A percentile compares a stretch with the other conserved stretches of the same genome.
These are phyloP conservation scores for Pygocentrus nattereri DNA, from an alignment of 2,797 vertebrate species.

Conservation along the genomic window DNA sequence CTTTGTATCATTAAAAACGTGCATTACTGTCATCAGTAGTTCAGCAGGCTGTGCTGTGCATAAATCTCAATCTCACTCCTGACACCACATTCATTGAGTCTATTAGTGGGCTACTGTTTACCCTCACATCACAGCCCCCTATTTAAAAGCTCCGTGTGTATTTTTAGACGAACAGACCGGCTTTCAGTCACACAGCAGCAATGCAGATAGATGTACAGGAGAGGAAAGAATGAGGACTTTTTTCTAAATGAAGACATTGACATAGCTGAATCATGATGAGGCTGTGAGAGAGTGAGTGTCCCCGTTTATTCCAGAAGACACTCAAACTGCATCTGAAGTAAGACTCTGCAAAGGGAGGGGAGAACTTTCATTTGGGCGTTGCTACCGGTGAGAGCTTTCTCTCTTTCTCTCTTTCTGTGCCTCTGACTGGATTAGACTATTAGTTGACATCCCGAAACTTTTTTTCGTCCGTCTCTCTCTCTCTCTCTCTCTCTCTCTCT, in stretches of 20 bases:
- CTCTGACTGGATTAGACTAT: background rate
- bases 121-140: conserved; percentile 6
- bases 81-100: background rate
- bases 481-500: background rate
- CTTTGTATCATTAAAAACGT: background rate
- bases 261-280: background rate
- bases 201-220: background rate
- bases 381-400: background rate
- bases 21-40: background rate
- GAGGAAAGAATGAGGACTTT: background rate
- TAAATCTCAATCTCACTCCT: background rate
- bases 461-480: background rate
- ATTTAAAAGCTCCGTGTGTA: conserved; percentile 8
- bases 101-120: background rate
- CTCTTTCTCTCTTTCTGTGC: background rate
- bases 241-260: background rate
- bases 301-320: background rate
- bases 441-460: background rate
- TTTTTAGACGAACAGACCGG: conserved; percentile 9
- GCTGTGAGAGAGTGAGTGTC: background rate
- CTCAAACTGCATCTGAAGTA: background rate
- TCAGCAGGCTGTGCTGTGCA: background rate
- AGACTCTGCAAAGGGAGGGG: background rate
- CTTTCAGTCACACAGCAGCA: background rate
- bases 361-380: background rate